A percentile compares a stretch with the other conserved stretches of the same genome.
These are phyloP conservation scores for Gnathonemus longibarbis DNA, from an alignment of 2,113 vertebrate genomes.

Conservation along the genomic window DNA sequence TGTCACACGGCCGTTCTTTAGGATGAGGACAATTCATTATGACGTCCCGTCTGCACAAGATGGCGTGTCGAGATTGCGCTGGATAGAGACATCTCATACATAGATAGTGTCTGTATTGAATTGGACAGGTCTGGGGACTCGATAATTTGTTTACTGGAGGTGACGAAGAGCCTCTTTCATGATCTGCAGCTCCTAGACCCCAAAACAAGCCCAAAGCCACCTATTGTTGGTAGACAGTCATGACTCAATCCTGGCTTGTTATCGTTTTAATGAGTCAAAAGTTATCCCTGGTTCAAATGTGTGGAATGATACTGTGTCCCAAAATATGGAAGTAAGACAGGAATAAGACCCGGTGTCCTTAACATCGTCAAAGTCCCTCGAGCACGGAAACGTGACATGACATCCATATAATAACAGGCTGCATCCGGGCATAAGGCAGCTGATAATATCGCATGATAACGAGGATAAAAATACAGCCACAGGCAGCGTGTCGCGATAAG, in stretches of 20 bases:
- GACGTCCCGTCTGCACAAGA: slow-evolving; percentile 2
- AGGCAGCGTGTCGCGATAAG: neutral
- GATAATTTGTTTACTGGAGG: slow-evolving; percentile 14
- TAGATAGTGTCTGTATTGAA: slow-evolving; percentile 6
- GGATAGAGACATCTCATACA: slow-evolving; percentile 11
- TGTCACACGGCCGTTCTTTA: neutral
- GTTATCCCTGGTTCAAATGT: neutral
- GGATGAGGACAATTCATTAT: neutral
- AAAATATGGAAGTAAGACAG: neutral
- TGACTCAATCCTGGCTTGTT: neutral
- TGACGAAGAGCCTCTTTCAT: neutral
- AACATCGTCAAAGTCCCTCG: neutral
- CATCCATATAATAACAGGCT: neutral
- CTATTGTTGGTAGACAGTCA: neutral
- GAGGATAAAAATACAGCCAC: neutral
- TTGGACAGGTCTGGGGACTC: slow-evolving; percentile 3
- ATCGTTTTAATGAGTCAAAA: neutral
- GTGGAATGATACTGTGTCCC: neutral
- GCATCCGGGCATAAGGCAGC: neutral
- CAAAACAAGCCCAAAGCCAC: neutral
- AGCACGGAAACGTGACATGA: neutral
- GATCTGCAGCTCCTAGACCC: neutral
- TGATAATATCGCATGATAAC: neutral
- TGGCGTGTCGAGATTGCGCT: neutral
- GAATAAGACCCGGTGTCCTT: neutral